Evolutionary conservation across 2,888 invertebrate genomes (phyloP).

Genomic region (Pheosia gnoma): DNA sequence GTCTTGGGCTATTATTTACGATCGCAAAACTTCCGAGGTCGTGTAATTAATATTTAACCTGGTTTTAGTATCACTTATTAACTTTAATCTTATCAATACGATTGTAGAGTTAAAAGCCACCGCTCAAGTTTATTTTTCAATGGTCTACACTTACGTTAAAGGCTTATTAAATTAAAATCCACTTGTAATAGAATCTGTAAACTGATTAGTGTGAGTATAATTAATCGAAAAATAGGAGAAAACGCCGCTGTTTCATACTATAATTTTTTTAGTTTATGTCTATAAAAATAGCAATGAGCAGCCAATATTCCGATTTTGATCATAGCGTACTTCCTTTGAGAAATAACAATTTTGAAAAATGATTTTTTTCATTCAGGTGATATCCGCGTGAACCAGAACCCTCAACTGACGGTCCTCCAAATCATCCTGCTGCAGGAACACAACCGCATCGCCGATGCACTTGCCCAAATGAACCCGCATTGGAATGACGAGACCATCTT

Average conservation of each 20-base stretch:
- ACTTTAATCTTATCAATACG: background rate
- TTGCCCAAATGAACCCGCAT: conserved; percentile 87
- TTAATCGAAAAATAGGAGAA: background rate
- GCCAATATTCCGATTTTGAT: too few relatives aligned
- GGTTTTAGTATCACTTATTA: background rate
- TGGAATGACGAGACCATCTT: conserved; percentile 90
- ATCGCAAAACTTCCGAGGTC: background rate
- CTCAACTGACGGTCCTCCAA: conserved; percentile 88
- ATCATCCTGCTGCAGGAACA: conserved; percentile 88
- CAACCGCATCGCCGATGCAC: conserved; percentile 86
- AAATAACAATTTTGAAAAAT: too few relatives aligned
- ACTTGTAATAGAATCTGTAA: background rate
- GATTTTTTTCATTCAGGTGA: conserved; percentile 80
- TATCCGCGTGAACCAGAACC: conserved; percentile 88
- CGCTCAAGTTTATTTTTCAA: background rate
- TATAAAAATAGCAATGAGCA: too few relatives aligned
- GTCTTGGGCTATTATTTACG: too few relatives aligned
- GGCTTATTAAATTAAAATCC: background rate
- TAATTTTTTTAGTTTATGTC: too few relatives aligned
- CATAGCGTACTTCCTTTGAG: too few relatives aligned
- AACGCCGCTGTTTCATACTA: too few relatives aligned
- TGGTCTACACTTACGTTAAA: background rate
- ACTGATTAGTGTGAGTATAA: background rate
- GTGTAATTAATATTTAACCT: background rate
- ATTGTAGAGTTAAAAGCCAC: background rate